Evolutionary conservation across 2,797 vertebrate species (phyloP).

Genomic region (Chromobotia macracanthus): DNA sequence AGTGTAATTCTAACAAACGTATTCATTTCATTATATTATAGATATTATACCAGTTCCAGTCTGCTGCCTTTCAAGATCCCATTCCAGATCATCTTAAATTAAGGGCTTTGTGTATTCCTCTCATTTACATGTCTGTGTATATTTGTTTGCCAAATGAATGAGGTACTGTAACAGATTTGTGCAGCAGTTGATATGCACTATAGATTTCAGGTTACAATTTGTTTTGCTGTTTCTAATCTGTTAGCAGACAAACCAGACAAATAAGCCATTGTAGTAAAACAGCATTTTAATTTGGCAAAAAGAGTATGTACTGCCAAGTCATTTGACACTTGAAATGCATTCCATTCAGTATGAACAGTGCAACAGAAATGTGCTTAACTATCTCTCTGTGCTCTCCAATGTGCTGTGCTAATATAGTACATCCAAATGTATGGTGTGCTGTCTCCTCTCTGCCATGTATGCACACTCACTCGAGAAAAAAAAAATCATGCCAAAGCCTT

Average conservation of each 20-base stretch:
- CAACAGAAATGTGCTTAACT: conserved; percentile 81
- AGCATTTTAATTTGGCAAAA: conserved; percentile 80
- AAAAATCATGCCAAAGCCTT: conserved; percentile 13
- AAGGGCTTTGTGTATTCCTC: not conserved
- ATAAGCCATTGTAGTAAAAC: conserved; percentile 71
- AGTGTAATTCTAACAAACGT: too few relatives aligned
- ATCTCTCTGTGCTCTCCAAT: conserved; percentile 68
- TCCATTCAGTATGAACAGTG: conserved; percentile 71
- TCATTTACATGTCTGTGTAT: not conserved
- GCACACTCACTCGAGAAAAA: conserved; percentile 44
- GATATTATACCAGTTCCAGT: too few relatives aligned
- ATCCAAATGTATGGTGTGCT: conserved; percentile 61
- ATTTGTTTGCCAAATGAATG: not conserved
- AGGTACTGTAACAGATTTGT: not conserved
- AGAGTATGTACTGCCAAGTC: conserved; percentile 75
- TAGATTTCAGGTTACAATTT: not conserved
- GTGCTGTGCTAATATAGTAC: conserved; percentile 78
- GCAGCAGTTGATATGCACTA: not conserved
- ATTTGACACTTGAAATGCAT: conserved; percentile 78
- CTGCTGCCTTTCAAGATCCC: too few relatives aligned
- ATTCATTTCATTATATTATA: too few relatives aligned
- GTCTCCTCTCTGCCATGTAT: conserved; percentile 37
- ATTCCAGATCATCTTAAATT: not conserved
- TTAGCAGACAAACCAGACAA: conserved; percentile 56
- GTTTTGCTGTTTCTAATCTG: not conserved